A percentile compares a stretch with the other conserved stretches of the same genome.
Conservation (phyloP, 2,113 vertebrate species). For the Silurus asotus region DNA sequence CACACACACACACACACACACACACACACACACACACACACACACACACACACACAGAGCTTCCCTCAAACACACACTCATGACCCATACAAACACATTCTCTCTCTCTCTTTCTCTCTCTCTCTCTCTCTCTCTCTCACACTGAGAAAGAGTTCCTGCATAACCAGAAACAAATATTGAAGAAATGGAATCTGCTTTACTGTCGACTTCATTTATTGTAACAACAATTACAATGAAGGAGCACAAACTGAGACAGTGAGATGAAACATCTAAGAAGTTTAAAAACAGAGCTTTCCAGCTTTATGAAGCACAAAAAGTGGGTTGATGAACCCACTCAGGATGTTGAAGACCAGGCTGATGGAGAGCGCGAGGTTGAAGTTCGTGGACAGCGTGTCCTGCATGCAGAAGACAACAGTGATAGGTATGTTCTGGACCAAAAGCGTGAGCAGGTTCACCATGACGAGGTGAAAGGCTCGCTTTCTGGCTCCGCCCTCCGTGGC, state of each 20-base stretch:
- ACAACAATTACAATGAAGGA: neutral
- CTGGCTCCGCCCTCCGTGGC: neutral
- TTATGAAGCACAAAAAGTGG: neutral
- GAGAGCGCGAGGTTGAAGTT: neutral
- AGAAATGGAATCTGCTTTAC: neutral
- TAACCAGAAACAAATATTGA: neutral
- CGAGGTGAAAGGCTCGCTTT: slow-evolving; percentile 1
- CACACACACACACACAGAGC: no score
- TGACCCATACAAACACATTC: no score
- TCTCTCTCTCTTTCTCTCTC: neutral
- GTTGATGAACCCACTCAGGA: neutral
- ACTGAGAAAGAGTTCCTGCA: neutral
- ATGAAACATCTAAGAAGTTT: neutral
- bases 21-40: no score
- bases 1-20: no score
- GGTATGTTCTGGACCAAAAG: slow-evolving; percentile 5
- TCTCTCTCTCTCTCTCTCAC: neutral
- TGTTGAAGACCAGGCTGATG: neutral
- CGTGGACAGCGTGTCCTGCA: neutral
- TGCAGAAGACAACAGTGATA: neutral
- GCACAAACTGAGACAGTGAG: neutral
- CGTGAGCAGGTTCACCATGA: neutral
- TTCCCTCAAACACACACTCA: no score
- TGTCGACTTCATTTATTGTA: neutral
- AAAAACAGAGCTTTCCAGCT: slow-evolving; percentile 13